Evolutionary conservation across 2,113 vertebrate species (phyloP).

Genomic region (Tupaia chinensis): DNA sequence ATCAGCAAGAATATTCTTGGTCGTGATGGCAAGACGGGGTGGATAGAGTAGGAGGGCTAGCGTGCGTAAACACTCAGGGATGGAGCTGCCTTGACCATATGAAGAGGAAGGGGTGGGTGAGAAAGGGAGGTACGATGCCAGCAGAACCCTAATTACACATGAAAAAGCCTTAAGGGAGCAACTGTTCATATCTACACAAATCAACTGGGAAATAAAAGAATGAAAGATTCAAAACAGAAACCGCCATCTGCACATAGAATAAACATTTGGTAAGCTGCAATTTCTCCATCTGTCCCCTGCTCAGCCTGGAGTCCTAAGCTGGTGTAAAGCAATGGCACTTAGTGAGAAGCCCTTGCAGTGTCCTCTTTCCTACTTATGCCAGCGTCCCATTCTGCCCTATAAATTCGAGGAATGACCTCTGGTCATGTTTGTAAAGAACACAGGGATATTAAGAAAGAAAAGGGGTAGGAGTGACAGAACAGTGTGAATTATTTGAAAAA

Average conservation of each 20-base stretch:
- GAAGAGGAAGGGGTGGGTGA: not conserved
- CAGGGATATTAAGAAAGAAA: not conserved
- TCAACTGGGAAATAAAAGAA: slow-evolving; percentile 2
- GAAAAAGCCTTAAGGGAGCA: not conserved
- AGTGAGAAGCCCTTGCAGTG: not conserved
- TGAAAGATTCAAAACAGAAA: slow-evolving; percentile 49
- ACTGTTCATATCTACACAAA: slow-evolving; percentile 6
- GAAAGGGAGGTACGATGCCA: not conserved
- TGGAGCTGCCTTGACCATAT: accelerated
- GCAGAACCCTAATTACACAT: not conserved
- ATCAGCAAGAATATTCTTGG: not conserved
- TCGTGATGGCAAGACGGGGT: not conserved
- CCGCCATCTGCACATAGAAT: slow-evolving; percentile 51
- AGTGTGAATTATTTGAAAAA: not conserved
- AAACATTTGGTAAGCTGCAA: slow-evolving; percentile 63
- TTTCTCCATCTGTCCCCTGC: slow-evolving; percentile 68
- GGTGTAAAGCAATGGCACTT: not conserved
- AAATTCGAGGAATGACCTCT: not conserved
- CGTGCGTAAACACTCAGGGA: not conserved
- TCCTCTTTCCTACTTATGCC: not conserved
- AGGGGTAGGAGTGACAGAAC: not conserved
- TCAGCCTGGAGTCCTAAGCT: not conserved
- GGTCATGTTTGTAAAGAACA: slow-evolving; percentile 7
- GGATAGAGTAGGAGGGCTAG: not conserved
- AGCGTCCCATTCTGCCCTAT: not conserved